Percentiles rank a stretch among this genome's conserved stretches.
Conservation (phyloP, 2,113 vertebrate species). For the Mixornis gularis region DNA sequence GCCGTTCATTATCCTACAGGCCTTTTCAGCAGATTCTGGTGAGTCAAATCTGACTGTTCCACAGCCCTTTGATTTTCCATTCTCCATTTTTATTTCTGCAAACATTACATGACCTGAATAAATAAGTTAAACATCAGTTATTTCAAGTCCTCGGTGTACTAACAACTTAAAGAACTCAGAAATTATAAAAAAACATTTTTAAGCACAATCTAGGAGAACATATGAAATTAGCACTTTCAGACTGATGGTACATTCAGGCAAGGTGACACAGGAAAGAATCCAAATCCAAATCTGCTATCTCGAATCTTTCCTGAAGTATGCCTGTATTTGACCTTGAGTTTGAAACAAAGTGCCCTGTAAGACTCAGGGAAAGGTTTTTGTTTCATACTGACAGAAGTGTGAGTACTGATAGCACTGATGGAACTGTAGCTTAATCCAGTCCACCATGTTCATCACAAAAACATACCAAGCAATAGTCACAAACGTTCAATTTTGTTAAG, state of each 20-base stretch:
- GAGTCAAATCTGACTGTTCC: conserved; percentile 95
- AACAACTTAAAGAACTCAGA: conserved; percentile 9
- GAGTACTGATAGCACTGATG: neutral
- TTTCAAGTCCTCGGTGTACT: conserved; percentile 7
- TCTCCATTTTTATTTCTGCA: conserved; percentile 99
- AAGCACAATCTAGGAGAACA: neutral
- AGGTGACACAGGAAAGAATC: neutral
- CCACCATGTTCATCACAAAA: neutral
- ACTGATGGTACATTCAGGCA: neutral
- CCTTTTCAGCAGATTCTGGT: conserved; percentile 93
- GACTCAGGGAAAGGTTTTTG: neutral
- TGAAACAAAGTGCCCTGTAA: neutral
- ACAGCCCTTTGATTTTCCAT: conserved; percentile 95
- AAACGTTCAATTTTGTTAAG: neutral
- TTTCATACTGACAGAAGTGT: neutral
- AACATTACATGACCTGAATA: conserved; percentile 94
- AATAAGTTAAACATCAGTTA: conserved; percentile 58
- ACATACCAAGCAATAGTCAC: neutral
- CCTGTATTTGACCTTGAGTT: neutral
- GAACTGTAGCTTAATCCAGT: neutral
- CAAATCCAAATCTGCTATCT: neutral
- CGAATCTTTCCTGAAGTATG: neutral
- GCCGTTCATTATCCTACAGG: conserved; percentile 96
- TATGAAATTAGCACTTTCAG: neutral
- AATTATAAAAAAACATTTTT: neutral